phyloP scores from a whole-genome alignment of 2,113 vertebrate species.

The Hippolais icterina region DNA sequence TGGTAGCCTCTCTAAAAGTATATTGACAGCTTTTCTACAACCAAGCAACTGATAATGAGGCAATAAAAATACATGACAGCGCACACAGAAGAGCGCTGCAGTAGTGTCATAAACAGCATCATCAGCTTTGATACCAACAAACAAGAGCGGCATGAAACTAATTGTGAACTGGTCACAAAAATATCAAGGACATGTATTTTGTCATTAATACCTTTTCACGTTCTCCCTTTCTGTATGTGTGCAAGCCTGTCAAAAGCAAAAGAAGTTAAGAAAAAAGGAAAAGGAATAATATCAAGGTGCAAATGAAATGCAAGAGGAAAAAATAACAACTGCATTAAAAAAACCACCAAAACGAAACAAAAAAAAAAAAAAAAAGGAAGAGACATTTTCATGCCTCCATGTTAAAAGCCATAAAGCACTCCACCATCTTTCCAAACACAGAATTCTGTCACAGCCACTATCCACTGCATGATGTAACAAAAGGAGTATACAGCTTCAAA shows the following conservation, averaged over 20 bases:
- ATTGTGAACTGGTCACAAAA: not conserved
- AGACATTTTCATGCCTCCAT: not conserved
- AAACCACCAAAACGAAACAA: not conserved
- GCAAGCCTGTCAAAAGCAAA: not conserved
- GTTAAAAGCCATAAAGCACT: not conserved
- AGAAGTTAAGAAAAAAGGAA: not conserved
- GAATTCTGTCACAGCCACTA: not conserved
- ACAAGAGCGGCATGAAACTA: not conserved
- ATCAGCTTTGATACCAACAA: not conserved
- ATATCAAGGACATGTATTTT: not conserved
- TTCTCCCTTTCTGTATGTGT: not conserved
- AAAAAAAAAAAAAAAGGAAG: not conserved
- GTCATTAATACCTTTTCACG: not conserved
- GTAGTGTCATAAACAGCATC: not conserved
- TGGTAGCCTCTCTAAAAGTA: conserved; percentile 51
- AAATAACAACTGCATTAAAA: not conserved
- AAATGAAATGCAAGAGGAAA: not conserved
- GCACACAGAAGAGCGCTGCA: not conserved
- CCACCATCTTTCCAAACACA: not conserved
- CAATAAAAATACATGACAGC: conserved; percentile 40
- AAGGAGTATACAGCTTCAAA: not conserved
- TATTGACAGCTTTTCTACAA: conserved; percentile 39
- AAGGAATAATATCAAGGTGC: not conserved
- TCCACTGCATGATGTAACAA: not conserved
- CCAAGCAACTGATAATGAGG: conserved; percentile 43